Evolutionary conservation across 2,797 vertebrate species (phyloP), one percentile per base, ranked within the genome.

Genomic region (Phalanger gymnotis): DNA sequence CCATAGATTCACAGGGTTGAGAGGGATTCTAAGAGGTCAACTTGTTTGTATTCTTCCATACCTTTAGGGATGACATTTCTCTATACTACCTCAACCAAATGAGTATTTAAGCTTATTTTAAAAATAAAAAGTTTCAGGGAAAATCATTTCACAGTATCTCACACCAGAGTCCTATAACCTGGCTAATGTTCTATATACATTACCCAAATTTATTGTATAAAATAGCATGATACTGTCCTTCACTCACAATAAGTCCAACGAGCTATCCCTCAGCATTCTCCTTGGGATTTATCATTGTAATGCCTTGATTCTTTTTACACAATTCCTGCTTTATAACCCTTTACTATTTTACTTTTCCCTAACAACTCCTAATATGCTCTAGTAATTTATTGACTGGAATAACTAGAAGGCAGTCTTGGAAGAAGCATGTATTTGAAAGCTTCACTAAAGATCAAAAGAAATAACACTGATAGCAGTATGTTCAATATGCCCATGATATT

Each of bases 321-420:
- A 91, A 14, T 89, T 34, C 3, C 0, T 81, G 90, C 40, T 90
- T 53, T 53, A 57, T 90, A 14, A 25, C 47, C 1, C 19, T 93
- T 89, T 55, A 14, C 89, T 94, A 90, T 51, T 87, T 93, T 14
- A 30, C 56, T 53, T 54, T 0, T 91, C 61, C 94, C 3, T 87
- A 92, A 14, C 25, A 13, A 93, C 13, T 90, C 10, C 90, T 55
- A 54, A 91, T 93, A 34, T 55, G 54, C 1, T 11, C 4, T 56
- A 54, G 28, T 96, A 96, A 58, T 54, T 55, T 92, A 66, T 47
- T 92, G 61, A 56, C 30, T 91, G 47, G 40, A 87, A 51, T 87
- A 51, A 47, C 22, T 87, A 25, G 47, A n/a, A 11, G 4, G 56
- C 1, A 53, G 53, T 14, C 30, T 94, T 96, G 90, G 34, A 61